A percentile compares a stretch with the other conserved stretches of the same genome.
Evolutionary conservation across 1,140 invertebrate species (phyloP).

Genomic region (Drosophila quadrilineata): DNA sequence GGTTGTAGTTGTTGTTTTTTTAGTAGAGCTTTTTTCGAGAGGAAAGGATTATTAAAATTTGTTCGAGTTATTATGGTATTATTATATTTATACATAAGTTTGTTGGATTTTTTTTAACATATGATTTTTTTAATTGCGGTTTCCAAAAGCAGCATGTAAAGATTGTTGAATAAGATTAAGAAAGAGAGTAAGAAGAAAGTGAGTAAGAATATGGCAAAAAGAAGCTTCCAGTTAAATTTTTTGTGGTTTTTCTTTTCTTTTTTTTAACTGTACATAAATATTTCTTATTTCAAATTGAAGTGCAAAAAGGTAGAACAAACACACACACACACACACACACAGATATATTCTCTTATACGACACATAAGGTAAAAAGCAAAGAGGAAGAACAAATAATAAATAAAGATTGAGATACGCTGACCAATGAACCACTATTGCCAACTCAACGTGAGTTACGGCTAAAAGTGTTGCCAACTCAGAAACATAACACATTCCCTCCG

Average conservation of each 20-base stretch:
- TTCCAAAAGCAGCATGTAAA: conserved; percentile 63
- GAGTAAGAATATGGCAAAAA: conserved; percentile 16
- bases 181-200: conserved; percentile 41
- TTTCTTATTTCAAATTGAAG: conserved; percentile 1
- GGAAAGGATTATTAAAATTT: conserved; percentile 33
- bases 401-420: conserved; percentile 6
- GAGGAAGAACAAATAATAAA: background rate
- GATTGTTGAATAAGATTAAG: conserved; percentile 32
- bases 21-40: conserved; percentile 69
- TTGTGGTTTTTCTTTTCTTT: background rate
- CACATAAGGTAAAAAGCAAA: too few species aligned
- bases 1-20: conserved; percentile 76
- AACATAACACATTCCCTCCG: too few species aligned
- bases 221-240: conserved; percentile 22
- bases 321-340: conserved; percentile 4
- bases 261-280: too few species aligned
- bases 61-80: conserved; percentile 11
- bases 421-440: conserved; percentile 23
- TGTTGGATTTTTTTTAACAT: conserved; percentile 12
- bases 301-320: conserved; percentile 6
- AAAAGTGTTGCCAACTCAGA: too few species aligned
- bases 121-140: conserved; percentile 47
- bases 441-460: background rate
- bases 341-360: background rate
- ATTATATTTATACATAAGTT: conserved; percentile 28